These are phyloP conservation scores for Drosophila kepulauana DNA, from an alignment of 1,140 invertebrate genomes.

Conservation along the genomic window DNA sequence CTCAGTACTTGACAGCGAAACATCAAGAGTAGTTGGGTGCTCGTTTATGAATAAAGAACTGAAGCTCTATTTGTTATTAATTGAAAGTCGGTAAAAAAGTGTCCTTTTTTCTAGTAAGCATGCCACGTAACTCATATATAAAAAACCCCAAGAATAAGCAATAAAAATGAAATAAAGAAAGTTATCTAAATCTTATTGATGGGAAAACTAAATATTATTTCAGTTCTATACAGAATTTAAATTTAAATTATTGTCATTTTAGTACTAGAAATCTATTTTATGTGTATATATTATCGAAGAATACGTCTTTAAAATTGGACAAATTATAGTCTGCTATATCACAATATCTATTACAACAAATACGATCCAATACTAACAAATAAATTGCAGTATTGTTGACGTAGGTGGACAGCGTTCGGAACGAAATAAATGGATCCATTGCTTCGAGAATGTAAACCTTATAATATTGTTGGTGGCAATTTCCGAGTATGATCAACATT, in stretches of 20 bases:
- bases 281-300: conserved; percentile 81
- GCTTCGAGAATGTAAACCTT: conserved; percentile 99
- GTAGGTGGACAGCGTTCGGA: conserved; percentile 98
- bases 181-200: background rate
- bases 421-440: conserved; percentile 99
- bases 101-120: too few species aligned
- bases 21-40: too few species aligned
- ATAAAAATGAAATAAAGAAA: background rate
- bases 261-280: conserved; percentile 83
- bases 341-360: background rate
- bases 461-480: conserved; percentile 98
- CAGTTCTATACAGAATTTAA: background rate
- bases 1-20: too few species aligned
- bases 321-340: conserved; percentile 96
- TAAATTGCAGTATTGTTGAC: conserved; percentile 94
- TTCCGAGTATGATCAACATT: conserved; percentile 97
- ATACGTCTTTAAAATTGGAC: conserved; percentile 98
- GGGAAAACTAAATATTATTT: background rate
- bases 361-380: background rate
- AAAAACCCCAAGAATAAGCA: background rate
- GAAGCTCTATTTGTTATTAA: too few species aligned
- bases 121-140: too few species aligned
- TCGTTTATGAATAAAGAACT: too few species aligned
- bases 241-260: conserved; percentile 87
- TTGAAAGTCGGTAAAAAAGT: too few species aligned